Evolutionary conservation across 23 tunicate species (phyloP).

Genomic region (Trididemnum nubilum): DNA sequence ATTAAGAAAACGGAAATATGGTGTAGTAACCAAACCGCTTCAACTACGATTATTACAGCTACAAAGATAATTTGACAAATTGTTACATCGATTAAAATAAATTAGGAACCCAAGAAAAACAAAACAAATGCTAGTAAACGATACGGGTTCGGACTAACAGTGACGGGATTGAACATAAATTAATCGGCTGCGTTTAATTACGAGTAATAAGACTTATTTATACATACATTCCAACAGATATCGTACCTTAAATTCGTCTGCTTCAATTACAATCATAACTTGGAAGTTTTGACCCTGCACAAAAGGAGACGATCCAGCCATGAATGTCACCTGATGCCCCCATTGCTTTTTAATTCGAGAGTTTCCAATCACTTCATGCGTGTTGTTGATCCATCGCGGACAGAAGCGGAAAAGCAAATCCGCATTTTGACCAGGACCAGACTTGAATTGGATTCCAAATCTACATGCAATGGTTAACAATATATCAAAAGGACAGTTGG

Average conservation of each 20-base stretch:
- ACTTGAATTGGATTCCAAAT: neutral
- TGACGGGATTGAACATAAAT: too few relatives aligned
- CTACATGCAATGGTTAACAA: neutral
- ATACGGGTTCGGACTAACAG: too few relatives aligned
- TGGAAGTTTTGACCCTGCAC: neutral
- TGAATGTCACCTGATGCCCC: neutral
- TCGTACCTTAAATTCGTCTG: neutral
- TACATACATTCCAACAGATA: too few relatives aligned
- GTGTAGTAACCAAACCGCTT: too few relatives aligned
- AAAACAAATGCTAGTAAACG: too few relatives aligned
- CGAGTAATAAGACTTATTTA: too few relatives aligned
- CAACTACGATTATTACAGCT: too few relatives aligned
- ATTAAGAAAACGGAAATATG: too few relatives aligned
- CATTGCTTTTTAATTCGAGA: neutral
- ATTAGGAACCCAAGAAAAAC: too few relatives aligned
- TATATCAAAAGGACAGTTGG: neutral
- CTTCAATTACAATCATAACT: neutral
- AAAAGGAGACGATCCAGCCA: neutral
- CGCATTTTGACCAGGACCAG: neutral
- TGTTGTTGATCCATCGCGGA: neutral
- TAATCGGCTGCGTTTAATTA: too few relatives aligned
- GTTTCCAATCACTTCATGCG: conserved; percentile 6
- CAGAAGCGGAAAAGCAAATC: neutral
- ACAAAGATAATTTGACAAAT: too few relatives aligned
- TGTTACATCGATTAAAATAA: too few relatives aligned